These are phyloP conservation scores for Salpingus planirostris DNA, from an alignment of 2,888 invertebrate genomes.

Conservation along the genomic window DNA sequence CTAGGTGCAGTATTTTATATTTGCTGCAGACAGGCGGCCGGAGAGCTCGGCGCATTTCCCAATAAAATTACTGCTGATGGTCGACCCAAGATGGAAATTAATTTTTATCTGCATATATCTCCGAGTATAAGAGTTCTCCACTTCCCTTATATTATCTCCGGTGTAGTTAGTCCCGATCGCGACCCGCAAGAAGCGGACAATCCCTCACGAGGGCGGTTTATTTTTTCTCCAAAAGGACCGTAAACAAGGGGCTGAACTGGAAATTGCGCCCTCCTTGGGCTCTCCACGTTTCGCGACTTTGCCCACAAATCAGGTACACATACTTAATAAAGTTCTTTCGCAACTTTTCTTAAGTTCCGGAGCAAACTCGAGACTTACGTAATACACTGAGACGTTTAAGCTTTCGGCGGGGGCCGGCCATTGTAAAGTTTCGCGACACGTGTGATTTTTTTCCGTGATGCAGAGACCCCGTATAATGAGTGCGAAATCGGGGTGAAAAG, in stretches of 20 bases:
- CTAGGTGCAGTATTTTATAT: slow-evolving; percentile 17
- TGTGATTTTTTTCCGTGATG: too few species aligned
- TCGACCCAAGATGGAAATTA: slow-evolving; percentile 33
- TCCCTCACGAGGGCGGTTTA: too few species aligned
- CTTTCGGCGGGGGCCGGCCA: slow-evolving; percentile 6
- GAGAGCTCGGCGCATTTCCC: slow-evolving; percentile 28
- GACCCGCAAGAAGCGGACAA: too few species aligned
- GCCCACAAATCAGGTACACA: slow-evolving; percentile 22
- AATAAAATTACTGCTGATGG: slow-evolving; percentile 28
- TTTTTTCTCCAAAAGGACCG: too few species aligned
- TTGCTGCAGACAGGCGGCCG: slow-evolving; percentile 27
- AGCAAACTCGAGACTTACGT: slow-evolving; percentile 16
- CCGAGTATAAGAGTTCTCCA: too few species aligned
- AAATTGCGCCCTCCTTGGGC: background rate
- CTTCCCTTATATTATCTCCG: too few species aligned
- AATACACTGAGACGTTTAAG: slow-evolving; percentile 18
- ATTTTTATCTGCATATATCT: slow-evolving; percentile 34
- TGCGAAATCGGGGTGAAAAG: too few species aligned
- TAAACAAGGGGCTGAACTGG: too few species aligned
- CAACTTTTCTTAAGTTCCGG: slow-evolving; percentile 17
- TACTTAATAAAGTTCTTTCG: slow-evolving; percentile 22
- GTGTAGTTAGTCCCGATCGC: too few species aligned
- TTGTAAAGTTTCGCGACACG: slow-evolving; percentile 8
- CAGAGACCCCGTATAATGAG: too few species aligned
- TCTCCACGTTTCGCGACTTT: slow-evolving; percentile 3